A percentile compares a stretch with the other conserved stretches of the same genome.
These are phyloP conservation scores for Halyomorpha halys DNA, from an alignment of 1,140 invertebrate species.

Conservation along the genomic window DNA sequence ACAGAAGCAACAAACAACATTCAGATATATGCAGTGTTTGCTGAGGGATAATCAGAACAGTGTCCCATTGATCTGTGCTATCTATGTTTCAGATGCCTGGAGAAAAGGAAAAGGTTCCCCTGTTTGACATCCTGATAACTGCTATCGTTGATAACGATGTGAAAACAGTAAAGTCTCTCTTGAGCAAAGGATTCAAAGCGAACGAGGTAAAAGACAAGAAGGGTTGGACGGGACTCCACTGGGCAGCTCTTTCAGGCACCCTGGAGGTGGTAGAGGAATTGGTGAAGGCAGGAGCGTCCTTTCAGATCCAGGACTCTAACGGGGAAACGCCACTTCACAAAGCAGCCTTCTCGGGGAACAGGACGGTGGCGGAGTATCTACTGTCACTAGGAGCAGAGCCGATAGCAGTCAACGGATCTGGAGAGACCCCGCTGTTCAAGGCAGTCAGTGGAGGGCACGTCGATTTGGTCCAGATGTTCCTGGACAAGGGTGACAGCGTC, in stretches of 20 bases:
- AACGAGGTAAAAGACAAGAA: background rate
- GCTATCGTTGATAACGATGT: background rate
- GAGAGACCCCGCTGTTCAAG: background rate
- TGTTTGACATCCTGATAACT: background rate
- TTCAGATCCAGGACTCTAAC: background rate
- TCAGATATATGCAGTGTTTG: too few relatives aligned
- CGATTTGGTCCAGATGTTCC: background rate
- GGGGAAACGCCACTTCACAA: constrained; percentile 5
- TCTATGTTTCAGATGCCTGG: too few relatives aligned
- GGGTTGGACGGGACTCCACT: constrained; percentile 6
- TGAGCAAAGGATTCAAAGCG: background rate
- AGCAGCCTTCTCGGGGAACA: background rate
- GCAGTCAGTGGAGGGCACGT: constrained; percentile 2
- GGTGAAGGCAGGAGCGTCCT: background rate
- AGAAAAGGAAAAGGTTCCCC: too few relatives aligned
- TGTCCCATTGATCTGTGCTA: too few relatives aligned
- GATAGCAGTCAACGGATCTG: background rate
- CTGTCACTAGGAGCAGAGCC: background rate
- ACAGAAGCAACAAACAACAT: too few relatives aligned
- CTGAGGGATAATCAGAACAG: too few relatives aligned
- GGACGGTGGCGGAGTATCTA: background rate
- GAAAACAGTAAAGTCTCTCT: background rate
- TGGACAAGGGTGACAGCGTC: background rate
- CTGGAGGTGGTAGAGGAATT: background rate
- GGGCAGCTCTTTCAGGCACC: background rate